Evolutionary conservation across 2,888 invertebrate species (phyloP).

Genomic region (Drosophila nigritarsus): DNA sequence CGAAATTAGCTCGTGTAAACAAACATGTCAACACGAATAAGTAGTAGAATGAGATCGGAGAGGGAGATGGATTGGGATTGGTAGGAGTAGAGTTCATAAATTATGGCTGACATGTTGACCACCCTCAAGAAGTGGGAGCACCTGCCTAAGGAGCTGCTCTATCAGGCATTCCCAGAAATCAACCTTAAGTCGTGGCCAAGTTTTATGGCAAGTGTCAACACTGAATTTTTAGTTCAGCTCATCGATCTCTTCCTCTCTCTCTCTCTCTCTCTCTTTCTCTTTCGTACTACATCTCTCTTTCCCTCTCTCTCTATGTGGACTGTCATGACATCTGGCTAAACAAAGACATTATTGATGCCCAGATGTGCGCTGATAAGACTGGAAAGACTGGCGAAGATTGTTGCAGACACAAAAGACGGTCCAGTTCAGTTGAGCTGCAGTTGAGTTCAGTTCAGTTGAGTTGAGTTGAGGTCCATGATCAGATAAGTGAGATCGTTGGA

Average conservation of each 20-base stretch:
- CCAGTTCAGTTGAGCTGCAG: conserved; percentile 39
- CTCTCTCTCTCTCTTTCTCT: not conserved
- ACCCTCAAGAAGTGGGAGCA: conserved; percentile 46
- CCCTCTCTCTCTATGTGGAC: not conserved
- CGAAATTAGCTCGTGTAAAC: conserved; percentile 76
- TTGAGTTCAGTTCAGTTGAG: conserved; percentile 16
- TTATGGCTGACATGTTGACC: conserved; percentile 57
- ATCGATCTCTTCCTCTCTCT: conserved; percentile 30
- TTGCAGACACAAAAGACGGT: conserved; percentile 25
- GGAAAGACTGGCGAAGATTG: conserved; percentile 28
- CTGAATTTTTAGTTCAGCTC: conserved; percentile 63
- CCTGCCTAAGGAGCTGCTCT: conserved; percentile 36
- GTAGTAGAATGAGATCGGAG: conserved; percentile 2
- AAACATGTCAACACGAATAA: conserved; percentile 68
- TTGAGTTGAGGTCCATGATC: conserved; percentile 28
- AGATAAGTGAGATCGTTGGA: conserved; percentile 43
- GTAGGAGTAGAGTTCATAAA: conserved; percentile 40
- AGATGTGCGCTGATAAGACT: conserved; percentile 67
- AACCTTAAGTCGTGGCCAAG: conserved; percentile 19
- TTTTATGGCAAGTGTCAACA: conserved; percentile 80
- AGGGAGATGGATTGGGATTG: conserved; percentile 7
- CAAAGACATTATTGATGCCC: conserved; percentile 82
- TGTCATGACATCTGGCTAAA: conserved; percentile 66
- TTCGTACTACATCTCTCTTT: conserved; percentile 1
- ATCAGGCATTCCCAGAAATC: conserved; percentile 41